Conservation (phyloP, 2,797 vertebrate genomes). For the Melanotaenia trifasciata region DNA sequence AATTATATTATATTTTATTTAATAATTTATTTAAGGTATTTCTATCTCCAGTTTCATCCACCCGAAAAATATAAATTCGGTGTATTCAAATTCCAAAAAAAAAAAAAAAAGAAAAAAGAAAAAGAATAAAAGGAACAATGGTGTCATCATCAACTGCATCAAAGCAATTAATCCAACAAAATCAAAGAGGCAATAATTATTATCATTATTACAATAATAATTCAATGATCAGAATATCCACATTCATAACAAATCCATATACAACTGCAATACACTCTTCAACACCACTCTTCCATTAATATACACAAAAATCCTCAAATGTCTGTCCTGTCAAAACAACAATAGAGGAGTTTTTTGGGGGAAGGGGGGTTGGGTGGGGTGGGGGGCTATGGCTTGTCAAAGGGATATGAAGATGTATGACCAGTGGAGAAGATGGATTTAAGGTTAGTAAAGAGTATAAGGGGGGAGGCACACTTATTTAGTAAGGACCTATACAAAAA, state of each 20-base stretch:
- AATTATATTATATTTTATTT: conserved; percentile 87
- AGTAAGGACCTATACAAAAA: conserved; percentile 82
- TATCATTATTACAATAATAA: conserved; percentile 87
- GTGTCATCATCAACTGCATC: conserved; percentile 82
- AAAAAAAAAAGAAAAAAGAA: conserved; percentile 13
- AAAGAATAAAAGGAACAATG: conserved; percentile 64
- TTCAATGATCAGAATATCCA: conserved; percentile 87
- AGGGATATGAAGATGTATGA: conserved; percentile 80
- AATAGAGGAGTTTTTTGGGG: conserved; percentile 71
- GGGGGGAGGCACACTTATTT: conserved; percentile 84
- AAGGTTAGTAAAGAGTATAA: conserved; percentile 77
- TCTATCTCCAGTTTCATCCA: conserved; percentile 86
- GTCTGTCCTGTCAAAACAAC: conserved; percentile 85
- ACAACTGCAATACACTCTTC: conserved; percentile 87
- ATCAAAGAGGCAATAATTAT: conserved; percentile 84
- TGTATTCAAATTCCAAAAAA: conserved; percentile 75
- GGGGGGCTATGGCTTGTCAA: conserved; percentile 87
- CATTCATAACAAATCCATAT: conserved; percentile 89
- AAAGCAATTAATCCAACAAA: conserved; percentile 83
- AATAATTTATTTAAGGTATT: conserved; percentile 85
- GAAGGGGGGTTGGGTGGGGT: conserved; percentile 62
- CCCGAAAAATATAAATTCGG: conserved; percentile 88
- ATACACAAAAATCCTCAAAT: conserved; percentile 86
- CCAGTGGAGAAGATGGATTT: conserved; percentile 70
- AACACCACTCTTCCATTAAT: conserved; percentile 88